Evolutionary conservation across 2,888 invertebrate species (phyloP), one percentile per base, ranked within the genome.

Genomic region (Trilocha varians): DNA sequence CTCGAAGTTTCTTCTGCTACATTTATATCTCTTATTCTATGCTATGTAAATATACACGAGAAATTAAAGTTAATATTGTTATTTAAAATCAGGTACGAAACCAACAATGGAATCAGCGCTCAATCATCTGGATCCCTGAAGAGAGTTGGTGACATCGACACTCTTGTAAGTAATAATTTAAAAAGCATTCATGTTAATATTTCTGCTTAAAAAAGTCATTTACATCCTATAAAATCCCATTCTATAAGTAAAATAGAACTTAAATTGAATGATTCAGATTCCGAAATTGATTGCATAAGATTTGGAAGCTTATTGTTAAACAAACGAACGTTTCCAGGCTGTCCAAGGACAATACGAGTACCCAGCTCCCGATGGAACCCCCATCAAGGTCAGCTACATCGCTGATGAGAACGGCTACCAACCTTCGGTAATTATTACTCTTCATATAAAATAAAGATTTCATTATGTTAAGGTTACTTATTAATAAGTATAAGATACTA

Each of bases 371-470:
- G 89, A 91, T 42, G 91, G 91, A 15, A 75, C 78, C 13, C 80
- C 82, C 16, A 84, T 90, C 48, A 58, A 72, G 3, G 45, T 91
- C 37, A 73, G 76, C 32, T 91, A 91, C 71, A 60, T 85, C 40
- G 91, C 91, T 51, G 89, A 91, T 56, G 91, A 91, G 65, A 88
- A 89, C 50, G 91, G 91, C 37, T 91, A 87, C 84, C 89, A 88
- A 44, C 88, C 91, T 15, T 74, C 85, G 68, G 90, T 77, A 58
- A 52, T 45, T 33, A 13, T 17, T 38, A 13, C n/a, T 15, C 42
- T 13, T 33, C n/a, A n/a, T n/a, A n/a, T n/a, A n/a, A n/a, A n/a
- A n/a, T n/a, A n/a, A n/a, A n/a, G n/a, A n/a, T n/a, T n/a, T n/a
- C n/a, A n/a, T n/a, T n/a, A n/a, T n/a, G n/a, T n/a, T n/a, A n/a